A percentile compares a stretch with the other conserved stretches of the same genome.
phyloP scores from a whole-genome alignment of 2,797 vertebrate genomes.

The Scleropages formosus region DNA sequence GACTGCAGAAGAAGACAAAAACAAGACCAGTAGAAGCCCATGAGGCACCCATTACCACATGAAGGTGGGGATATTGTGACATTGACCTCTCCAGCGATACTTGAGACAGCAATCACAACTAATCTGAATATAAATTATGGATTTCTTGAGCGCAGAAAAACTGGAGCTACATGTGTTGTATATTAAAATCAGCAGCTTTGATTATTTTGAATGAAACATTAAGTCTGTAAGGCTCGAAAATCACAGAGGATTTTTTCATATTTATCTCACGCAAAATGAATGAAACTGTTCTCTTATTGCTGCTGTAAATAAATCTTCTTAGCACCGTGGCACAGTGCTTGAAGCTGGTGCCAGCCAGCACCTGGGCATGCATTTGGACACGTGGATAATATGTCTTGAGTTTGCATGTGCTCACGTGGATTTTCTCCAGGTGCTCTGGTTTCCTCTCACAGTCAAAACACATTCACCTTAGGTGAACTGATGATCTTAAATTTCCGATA shows the following conservation, averaged over 20 bases:
- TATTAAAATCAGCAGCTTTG: neutral
- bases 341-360: too few relatives aligned
- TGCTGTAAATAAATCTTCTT: neutral
- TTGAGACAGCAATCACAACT: slow-evolving; percentile 52
- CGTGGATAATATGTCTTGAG: too few relatives aligned
- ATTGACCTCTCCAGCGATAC: slow-evolving; percentile 47
- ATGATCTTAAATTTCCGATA: too few relatives aligned
- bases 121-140: slow-evolving; percentile 46
- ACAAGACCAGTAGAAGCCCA: slow-evolving; percentile 33
- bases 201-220: neutral
- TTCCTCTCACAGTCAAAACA: too few relatives aligned
- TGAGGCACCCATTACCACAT: slow-evolving; percentile 44
- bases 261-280: neutral
- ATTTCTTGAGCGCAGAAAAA: neutral
- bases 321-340: too few relatives aligned
- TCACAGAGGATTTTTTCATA: too few relatives aligned
- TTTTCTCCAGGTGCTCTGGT: too few relatives aligned
- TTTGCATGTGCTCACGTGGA: too few relatives aligned
- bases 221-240: neutral
- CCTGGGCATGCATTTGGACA: too few relatives aligned
- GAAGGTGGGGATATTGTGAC: slow-evolving; percentile 44
- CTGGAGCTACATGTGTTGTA: neutral
- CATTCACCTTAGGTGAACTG: too few relatives aligned
- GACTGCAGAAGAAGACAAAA: slow-evolving; percentile 23
- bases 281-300: neutral